phyloP scores from a whole-genome alignment of 2,113 vertebrate species.

The Mohoua ochrocephala region DNA sequence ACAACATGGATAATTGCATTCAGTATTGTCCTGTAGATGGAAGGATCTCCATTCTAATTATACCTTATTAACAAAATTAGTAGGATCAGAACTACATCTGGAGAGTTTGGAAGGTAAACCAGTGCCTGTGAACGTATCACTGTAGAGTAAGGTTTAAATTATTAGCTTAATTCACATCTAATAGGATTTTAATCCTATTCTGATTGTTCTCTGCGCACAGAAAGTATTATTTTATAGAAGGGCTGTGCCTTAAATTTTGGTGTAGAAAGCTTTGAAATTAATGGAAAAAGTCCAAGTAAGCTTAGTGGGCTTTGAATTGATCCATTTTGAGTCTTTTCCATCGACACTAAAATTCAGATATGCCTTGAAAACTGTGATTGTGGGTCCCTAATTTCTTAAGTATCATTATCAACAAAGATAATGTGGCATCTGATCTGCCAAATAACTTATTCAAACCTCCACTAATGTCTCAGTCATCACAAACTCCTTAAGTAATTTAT shows the following conservation, averaged over 20 bases:
- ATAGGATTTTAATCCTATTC: constrained; percentile 40
- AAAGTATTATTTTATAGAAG: neutral
- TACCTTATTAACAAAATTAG: neutral
- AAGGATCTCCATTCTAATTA: neutral
- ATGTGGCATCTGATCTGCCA: neutral
- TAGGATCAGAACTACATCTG: neutral
- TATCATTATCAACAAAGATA: neutral
- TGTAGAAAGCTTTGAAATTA: neutral
- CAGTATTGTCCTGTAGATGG: neutral
- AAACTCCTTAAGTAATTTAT: neutral
- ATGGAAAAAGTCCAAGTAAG: neutral
- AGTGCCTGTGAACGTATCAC: neutral
- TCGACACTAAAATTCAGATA: neutral
- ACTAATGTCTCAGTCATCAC: neutral
- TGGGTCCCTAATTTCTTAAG: neutral
- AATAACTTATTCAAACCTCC: neutral
- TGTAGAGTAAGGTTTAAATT: neutral
- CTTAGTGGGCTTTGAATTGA: neutral
- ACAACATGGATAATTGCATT: neutral
- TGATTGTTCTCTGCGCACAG: constrained; percentile 3
- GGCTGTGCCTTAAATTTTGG: neutral
- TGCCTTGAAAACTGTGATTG: neutral
- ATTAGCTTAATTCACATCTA: neutral
- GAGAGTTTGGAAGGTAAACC: neutral
- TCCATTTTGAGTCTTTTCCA: neutral